A percentile compares a stretch with the other conserved stretches of the same genome.
phyloP scores from a whole-genome alignment of 2,888 invertebrate species.

The Danaus chrysippus region DNA sequence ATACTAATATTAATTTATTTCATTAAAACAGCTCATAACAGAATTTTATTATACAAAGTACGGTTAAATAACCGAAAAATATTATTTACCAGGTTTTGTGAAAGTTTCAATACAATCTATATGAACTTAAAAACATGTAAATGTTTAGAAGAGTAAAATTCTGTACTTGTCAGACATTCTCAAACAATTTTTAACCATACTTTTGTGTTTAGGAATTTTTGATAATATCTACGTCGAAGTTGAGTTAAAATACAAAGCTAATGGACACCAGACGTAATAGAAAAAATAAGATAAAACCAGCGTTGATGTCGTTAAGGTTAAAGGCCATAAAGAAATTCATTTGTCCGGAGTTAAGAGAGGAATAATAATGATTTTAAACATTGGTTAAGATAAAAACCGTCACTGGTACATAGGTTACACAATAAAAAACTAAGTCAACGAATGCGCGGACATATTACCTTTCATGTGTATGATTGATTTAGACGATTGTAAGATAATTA shows the following conservation, averaged over 20 bases:
- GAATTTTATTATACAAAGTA: no score
- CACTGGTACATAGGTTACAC: constrained; percentile 7
- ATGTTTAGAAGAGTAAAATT: no score
- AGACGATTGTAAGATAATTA: constrained; percentile 31
- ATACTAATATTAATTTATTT: neutral
- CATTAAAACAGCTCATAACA: neutral
- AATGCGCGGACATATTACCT: neutral
- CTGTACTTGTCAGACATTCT: no score
- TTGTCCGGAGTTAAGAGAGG: constrained; percentile 5
- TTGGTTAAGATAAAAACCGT: neutral
- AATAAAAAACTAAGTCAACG: constrained; percentile 21
- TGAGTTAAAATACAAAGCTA: constrained; percentile 25
- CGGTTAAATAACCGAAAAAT: no score
- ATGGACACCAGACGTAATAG: constrained; percentile 17
- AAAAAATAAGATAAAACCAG: constrained; percentile 22
- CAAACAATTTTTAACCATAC: constrained; percentile 24
- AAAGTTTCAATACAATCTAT: no score
- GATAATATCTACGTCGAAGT: constrained; percentile 28
- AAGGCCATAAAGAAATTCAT: constrained; percentile 16
- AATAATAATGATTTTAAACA: neutral
- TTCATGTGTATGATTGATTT: constrained; percentile 33
- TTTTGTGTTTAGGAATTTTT: constrained; percentile 31
- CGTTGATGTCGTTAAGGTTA: constrained; percentile 14
- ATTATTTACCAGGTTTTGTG: no score
- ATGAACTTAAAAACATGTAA: no score